These are phyloP conservation scores for Notarius lentiginosus DNA, from an alignment of 2,113 vertebrate genomes.

Conservation along the genomic window DNA sequence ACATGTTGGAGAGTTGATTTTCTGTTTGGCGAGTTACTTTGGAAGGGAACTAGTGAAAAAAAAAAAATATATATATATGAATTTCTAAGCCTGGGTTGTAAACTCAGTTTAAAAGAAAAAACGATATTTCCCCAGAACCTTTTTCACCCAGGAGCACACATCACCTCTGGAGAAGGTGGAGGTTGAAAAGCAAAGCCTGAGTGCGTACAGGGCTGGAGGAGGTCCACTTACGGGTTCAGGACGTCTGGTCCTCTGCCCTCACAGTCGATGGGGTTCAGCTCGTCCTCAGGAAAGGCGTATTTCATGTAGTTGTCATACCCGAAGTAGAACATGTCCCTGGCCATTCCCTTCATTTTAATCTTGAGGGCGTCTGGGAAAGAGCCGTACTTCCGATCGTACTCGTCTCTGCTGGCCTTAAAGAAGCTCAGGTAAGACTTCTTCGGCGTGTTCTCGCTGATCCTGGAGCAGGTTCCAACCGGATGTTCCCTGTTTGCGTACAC, in stretches of 20 bases:
- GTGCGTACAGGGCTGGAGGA: neutral
- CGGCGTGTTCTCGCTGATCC: slow-evolving; percentile 50
- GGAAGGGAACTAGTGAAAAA: no score
- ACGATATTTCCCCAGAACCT: neutral
- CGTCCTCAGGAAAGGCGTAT: slow-evolving; percentile 92
- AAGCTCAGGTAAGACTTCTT: slow-evolving; percentile 71
- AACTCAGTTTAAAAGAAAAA: no score
- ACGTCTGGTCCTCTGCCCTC: slow-evolving; percentile 89
- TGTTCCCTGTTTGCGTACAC: slow-evolving; percentile 55
- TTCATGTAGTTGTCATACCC: slow-evolving; percentile 98
- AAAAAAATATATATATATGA: no score
- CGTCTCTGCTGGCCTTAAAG: slow-evolving; percentile 73
- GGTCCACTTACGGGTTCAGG: slow-evolving; percentile 84
- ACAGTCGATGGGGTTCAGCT: slow-evolving; percentile 94
- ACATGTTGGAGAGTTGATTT: no score
- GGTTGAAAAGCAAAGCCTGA: neutral
- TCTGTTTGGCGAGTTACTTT: no score
- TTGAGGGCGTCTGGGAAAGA: slow-evolving; percentile 84
- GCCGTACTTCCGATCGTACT: slow-evolving; percentile 85
- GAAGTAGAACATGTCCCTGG: slow-evolving; percentile 92
- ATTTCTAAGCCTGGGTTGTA: no score
- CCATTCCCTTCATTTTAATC: slow-evolving; percentile 82
- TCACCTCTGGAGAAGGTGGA: neutral
- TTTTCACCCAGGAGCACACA: neutral
- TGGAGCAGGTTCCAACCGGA: slow-evolving; percentile 57